Evolutionary conservation across 2,113 vertebrate species (phyloP), one percentile per base, ranked within the genome.

Genomic region (Limanda limanda): DNA sequence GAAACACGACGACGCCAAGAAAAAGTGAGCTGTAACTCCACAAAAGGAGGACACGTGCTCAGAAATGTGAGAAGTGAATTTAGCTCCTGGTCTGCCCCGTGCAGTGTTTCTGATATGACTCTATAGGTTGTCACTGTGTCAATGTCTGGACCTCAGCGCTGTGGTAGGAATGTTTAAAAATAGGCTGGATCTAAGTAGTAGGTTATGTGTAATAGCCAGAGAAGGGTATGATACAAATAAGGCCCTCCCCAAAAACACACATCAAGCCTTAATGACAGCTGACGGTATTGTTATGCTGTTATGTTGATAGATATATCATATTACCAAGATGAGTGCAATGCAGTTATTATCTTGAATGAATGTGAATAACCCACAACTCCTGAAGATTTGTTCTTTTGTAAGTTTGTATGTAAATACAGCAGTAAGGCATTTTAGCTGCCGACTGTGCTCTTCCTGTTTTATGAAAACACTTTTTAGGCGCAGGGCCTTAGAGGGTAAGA

Each of bases 81-180:
- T 45, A 23, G 17, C 25, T 71, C 17, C 61, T 62, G 69, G 18
- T 78, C 15, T 52, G 42, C 51, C 18, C 61, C 55, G 56, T 60
- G 48, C 23, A 85, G 61, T 74, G 58, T 82, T 79, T 77, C 40
- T 81, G 55, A 68, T 60, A 86, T 72, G 64, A 75, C 37, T 61
- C 51, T 68, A 66, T 15, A 35, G 20, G 27, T 54, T 56, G 24
- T 68, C 76, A 71, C 18, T 10, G 11, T 55, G 54, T 71, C 57
- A 1, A 20, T 51, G 47, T 74, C 75, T 73, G 65, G 42, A 76
- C 65, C 17, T 69, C 71, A 81, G 0, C 77, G 56, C 79, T 83
- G 67, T 60, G 80, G 40, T 65, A 76, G 74, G 62, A 78, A 76
- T 31, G 42, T 62, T 79, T 90, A 90, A 86, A 85, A 76, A 85